Base-by-base conservation (phyloP, 2,888 invertebrate genomes). In the Xiphydria camelus region DNA sequence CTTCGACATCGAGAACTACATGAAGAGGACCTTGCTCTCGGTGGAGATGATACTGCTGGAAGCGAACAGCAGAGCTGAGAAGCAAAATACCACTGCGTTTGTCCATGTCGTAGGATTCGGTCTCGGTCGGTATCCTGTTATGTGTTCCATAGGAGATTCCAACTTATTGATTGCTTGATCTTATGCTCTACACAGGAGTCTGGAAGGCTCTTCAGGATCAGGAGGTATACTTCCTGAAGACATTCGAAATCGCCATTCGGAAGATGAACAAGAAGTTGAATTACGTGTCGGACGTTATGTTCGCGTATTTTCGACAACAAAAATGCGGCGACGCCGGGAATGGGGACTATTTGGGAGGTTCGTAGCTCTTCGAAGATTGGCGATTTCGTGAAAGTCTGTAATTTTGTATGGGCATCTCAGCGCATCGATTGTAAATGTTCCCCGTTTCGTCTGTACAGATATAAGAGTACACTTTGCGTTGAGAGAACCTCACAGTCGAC, bases 61-160 rank as follows among this genome's bases (percentile, higher is more conserved):
- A 46, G 83, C 84, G 0, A 80, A 85, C 47, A 70, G 76, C 0
- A 75, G 86, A n/a, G 85, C 82, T 0, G 68, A 68, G 7, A 73
- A 73, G 0, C 75, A 67, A 2, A 77, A 73, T 17, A 82, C 77
- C 22, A 73, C 76, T 4, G 86, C 84, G 0, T 87, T 79, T 55
- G 57, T 87, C 1, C 86, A 87, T 66, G 78, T 87, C 4, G 82
- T 87, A 21, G 87, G 87, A 7, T 80, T 83, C 31, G 85, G 85
- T 59, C 57, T 77, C 55, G 74, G 62, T 71, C 44, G 52, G 56
- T 55, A 42, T 21, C n/a, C n/a, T n/a, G n/a, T n/a, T n/a, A n/a
- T n/a, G n/a, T n/a, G n/a, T n/a, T n/a, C n/a, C n/a, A n/a, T n/a
- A n/a, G n/a, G n/a, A n/a, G n/a, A n/a, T n/a, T 19, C 14, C 6